Evolutionary conservation across 1,140 invertebrate genomes (phyloP).

Genomic region (Euborellia annulipes): DNA sequence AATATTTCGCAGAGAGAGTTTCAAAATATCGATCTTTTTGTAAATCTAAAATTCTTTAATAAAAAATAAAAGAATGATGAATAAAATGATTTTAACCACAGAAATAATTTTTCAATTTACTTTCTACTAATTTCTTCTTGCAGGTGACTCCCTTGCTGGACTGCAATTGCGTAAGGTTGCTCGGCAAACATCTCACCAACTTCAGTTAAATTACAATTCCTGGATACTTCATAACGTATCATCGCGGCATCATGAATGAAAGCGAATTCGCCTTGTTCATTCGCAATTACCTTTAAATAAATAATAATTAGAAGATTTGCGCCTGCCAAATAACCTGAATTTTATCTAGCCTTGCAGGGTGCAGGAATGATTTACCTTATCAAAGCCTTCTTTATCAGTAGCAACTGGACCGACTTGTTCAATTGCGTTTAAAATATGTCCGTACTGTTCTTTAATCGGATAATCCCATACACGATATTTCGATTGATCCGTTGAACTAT

Average conservation of each 20-base stretch:
- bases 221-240: constrained; percentile 66
- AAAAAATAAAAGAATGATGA: constrained; percentile 3
- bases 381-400: constrained; percentile 52
- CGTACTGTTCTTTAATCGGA: constrained; percentile 79
- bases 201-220: constrained; percentile 70
- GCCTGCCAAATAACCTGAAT: background rate
- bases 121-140: constrained; percentile 65
- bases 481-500: constrained; percentile 52
- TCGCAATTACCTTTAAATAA: constrained; percentile 58
- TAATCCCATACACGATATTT: constrained; percentile 85
- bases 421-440: constrained; percentile 69
- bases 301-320: no score
- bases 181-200: constrained; percentile 79
- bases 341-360: no score
- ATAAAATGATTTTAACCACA: background rate
- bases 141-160: constrained; percentile 67
- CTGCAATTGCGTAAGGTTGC: constrained; percentile 72
- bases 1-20: constrained; percentile 55
- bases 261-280: constrained; percentile 66
- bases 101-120: constrained; percentile 22
- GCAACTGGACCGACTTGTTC: constrained; percentile 54
- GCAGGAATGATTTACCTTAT: constrained; percentile 34
- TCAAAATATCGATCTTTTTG: constrained; percentile 78
- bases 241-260: constrained; percentile 78
- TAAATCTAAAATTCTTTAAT: constrained; percentile 52